Evolutionary conservation across 2,797 vertebrate species (phyloP).

Genomic region (Mergus octosetaceus): DNA sequence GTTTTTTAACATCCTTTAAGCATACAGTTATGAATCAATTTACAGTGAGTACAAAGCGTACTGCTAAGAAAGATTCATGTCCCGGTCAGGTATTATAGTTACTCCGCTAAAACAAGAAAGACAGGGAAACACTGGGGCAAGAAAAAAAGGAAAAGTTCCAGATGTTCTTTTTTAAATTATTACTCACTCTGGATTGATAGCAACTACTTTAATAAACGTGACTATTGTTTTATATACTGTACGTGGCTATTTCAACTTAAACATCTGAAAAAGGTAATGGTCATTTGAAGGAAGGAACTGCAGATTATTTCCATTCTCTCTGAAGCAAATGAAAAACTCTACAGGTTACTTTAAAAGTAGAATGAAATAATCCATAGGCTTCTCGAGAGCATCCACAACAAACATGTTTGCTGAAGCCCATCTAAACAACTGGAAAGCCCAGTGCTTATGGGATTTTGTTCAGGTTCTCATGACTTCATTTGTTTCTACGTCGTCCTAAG

Average conservation of each 20-base stretch:
- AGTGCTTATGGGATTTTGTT: neutral
- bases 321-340: neutral
- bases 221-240: neutral
- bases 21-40: neutral
- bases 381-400: neutral
- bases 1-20: conserved; percentile 10
- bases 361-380: neutral
- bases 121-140: neutral
- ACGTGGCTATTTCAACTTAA: neutral
- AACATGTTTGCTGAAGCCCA: neutral
- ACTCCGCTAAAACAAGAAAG: neutral
- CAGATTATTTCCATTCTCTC: neutral
- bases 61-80: neutral
- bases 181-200: neutral
- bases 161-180: neutral
- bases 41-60: neutral
- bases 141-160: neutral
- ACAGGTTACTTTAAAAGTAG: neutral
- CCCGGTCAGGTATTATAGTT: neutral
- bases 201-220: neutral
- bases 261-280: neutral
- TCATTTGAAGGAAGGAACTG: neutral
- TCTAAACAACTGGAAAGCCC: neutral
- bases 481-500: neutral
- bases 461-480: neutral